Conservation (phyloP, 2,113 vertebrate genomes). For the Monopterus albus region DNA sequence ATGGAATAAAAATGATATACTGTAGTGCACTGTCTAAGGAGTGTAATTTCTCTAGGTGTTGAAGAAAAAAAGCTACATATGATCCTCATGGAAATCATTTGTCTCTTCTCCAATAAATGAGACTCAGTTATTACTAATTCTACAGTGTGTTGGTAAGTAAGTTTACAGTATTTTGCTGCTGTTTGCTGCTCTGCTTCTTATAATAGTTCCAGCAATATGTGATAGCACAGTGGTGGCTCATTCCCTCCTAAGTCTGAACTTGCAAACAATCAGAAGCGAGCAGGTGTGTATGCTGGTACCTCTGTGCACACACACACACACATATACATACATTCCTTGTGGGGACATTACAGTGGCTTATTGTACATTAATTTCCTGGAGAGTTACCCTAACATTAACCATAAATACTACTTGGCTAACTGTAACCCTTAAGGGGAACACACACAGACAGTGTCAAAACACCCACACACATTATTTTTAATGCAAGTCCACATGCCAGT, state of each 20-base stretch:
- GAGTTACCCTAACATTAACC: too few species aligned
- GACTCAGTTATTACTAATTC: conserved; percentile 44
- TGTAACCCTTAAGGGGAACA: not conserved
- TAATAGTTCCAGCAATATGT: conserved; percentile 46
- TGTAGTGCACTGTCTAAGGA: conserved; percentile 22
- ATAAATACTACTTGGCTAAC: too few species aligned
- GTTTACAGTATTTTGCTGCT: conserved; percentile 36
- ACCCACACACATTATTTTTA: too few species aligned
- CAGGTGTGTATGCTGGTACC: conserved; percentile 11
- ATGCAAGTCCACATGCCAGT: too few species aligned
- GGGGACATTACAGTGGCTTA: too few species aligned
- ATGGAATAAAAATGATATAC: conserved; percentile 65
- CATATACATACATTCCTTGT: not conserved
- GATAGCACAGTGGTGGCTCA: conserved; percentile 58
- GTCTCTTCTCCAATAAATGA: conserved; percentile 26
- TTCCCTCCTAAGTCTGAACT: conserved; percentile 51
- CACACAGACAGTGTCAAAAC: too few species aligned
- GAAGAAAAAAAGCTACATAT: conserved; percentile 17
- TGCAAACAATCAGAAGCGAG: conserved; percentile 57
- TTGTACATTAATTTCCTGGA: too few species aligned
- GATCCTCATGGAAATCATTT: conserved; percentile 41
- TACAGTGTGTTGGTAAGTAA: conserved; percentile 41
- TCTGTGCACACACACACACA: not conserved
- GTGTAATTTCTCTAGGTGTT: conserved; percentile 7
- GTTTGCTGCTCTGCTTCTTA: conserved; percentile 33